Conservation (phyloP, 1,140 invertebrate genomes). For the Araneus ventricosus region DNA sequence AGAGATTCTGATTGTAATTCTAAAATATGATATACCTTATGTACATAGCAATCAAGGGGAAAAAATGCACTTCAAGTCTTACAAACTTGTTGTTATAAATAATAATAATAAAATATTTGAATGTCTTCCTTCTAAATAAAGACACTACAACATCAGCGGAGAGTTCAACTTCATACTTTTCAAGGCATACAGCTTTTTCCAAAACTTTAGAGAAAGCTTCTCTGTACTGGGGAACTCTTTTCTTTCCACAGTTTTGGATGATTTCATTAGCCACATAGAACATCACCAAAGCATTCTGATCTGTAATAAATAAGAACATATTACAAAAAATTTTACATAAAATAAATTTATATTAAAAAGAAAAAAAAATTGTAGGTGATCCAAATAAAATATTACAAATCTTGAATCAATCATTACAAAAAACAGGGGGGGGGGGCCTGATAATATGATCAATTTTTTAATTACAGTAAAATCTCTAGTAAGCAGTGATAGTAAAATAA, state of each 20-base stretch:
- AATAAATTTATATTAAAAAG: not conserved
- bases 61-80: no score
- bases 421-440: no score
- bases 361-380: no score
- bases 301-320: not conserved
- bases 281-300: conserved; percentile 52
- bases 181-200: conserved; percentile 52
- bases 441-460: no score
- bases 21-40: no score
- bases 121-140: not conserved
- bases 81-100: no score
- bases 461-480: no score
- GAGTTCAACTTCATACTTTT: conserved; percentile 32
- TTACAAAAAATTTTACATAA: not conserved
- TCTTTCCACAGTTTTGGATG: conserved; percentile 49
- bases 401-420: no score
- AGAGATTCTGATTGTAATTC: no score
- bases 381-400: no score
- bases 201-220: conserved; percentile 55
- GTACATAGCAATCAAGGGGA: no score
- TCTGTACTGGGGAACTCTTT: conserved; percentile 32
- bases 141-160: not conserved
- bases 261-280: conserved; percentile 68
- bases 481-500: no score
- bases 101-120: not conserved